Evolutionary conservation across 1,140 invertebrate genomes (phyloP).

Genomic region (Drosophila aff.): DNA sequence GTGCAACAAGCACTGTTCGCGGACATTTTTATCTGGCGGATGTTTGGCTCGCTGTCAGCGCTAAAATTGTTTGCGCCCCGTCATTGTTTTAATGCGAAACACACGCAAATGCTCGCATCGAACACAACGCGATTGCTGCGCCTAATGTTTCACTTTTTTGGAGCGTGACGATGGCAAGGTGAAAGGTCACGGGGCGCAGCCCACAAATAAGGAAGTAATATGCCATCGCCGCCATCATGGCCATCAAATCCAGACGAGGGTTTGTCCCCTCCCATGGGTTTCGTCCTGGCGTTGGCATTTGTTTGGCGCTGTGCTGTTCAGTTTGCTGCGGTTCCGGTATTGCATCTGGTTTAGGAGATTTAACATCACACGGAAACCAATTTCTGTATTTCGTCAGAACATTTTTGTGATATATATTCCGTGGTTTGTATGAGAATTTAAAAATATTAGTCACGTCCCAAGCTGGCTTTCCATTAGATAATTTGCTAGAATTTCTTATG

Average conservation of each 20-base stretch:
- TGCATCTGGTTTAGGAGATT: background rate
- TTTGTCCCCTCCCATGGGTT: slow-evolving; percentile 4
- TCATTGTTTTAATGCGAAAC: slow-evolving; percentile 78
- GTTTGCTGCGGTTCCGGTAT: background rate
- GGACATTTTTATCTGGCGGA: slow-evolving; percentile 75
- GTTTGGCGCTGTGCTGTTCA: background rate
- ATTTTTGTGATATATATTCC: background rate
- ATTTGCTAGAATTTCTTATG: background rate
- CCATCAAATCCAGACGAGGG: slow-evolving; percentile 68
- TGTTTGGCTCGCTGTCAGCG: slow-evolving; percentile 79
- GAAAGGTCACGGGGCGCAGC: slow-evolving; percentile 60
- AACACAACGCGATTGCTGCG: slow-evolving; percentile 37
- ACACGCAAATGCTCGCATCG: slow-evolving; percentile 33
- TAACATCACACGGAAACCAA: background rate
- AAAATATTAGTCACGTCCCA: background rate
- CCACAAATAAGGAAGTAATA: slow-evolving; percentile 84
- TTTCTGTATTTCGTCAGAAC: background rate
- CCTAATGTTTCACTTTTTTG: slow-evolving; percentile 70
- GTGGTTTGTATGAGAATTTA: background rate
- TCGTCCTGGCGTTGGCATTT: slow-evolving; percentile 5
- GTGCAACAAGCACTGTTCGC: slow-evolving; percentile 15
- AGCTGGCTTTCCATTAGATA: background rate
- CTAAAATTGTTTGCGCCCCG: slow-evolving; percentile 68
- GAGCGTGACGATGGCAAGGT: slow-evolving; percentile 42
- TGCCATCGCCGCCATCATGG: slow-evolving; percentile 59